phyloP scores from a whole-genome alignment of 1,140 invertebrate species.

The Rhyzopertha dominica region DNA sequence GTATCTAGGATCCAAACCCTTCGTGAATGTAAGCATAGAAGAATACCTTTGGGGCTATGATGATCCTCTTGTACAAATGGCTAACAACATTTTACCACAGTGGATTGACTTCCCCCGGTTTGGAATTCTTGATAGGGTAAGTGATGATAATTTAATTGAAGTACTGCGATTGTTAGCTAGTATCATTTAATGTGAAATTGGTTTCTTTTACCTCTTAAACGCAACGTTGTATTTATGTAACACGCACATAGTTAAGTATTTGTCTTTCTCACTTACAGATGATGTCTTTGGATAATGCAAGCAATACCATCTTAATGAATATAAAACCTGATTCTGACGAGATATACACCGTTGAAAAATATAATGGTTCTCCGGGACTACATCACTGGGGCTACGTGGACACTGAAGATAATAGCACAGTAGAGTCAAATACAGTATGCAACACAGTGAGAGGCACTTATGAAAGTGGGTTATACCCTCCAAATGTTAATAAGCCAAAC shows the following conservation, averaged over 20 bases:
- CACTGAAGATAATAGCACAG: slow-evolving; percentile 24
- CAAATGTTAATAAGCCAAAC: slow-evolving; percentile 50
- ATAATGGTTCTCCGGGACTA: slow-evolving; percentile 57
- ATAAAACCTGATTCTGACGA: slow-evolving; percentile 37
- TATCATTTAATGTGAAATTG: neutral
- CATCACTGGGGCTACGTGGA: slow-evolving; percentile 55
- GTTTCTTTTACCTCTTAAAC: neutral
- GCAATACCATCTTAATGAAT: slow-evolving; percentile 34
- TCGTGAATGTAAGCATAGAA: slow-evolving; percentile 63
- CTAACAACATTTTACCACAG: slow-evolving; percentile 61
- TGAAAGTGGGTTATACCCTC: slow-evolving; percentile 59
- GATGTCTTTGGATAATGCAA: slow-evolving; percentile 35
- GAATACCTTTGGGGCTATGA: slow-evolving; percentile 85
- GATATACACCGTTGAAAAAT: slow-evolving; percentile 51
- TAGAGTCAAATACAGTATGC: slow-evolving; percentile 48
- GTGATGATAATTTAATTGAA: slow-evolving; percentile 28
- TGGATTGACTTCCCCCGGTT: slow-evolving; percentile 71
- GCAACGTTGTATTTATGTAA: neutral
- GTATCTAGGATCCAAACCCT: slow-evolving; percentile 59
- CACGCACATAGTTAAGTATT: neutral
- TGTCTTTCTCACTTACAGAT: slow-evolving; percentile 27
- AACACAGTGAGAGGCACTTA: slow-evolving; percentile 55
- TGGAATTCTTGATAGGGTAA: slow-evolving; percentile 77
- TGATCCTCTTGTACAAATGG: slow-evolving; percentile 65
- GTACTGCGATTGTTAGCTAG: neutral